A percentile compares a stretch with the other conserved stretches of the same genome.
phyloP scores from a whole-genome alignment of 2,113 vertebrate species.

The Accipiter virgatus region DNA sequence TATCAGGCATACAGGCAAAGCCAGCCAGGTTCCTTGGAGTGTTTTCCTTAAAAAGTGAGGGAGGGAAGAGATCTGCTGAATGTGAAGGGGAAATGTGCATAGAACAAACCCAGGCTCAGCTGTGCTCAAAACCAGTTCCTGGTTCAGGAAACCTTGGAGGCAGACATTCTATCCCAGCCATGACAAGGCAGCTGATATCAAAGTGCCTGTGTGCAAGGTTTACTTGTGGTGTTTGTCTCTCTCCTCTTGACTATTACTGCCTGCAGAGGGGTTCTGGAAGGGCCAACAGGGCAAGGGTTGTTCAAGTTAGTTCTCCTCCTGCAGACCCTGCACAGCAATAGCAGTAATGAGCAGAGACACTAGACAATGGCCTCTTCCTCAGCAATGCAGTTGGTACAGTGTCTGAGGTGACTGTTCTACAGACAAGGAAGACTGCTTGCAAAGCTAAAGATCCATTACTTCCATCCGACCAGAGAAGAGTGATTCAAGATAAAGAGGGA shows the following conservation, averaged over 20 bases:
- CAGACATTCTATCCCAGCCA: not conserved
- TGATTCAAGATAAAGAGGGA: not conserved
- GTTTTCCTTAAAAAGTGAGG: not conserved
- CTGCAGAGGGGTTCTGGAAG: not conserved
- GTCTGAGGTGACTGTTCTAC: not conserved
- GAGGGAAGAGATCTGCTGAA: not conserved
- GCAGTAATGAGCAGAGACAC: not conserved
- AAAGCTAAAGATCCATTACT: not conserved
- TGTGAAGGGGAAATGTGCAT: not conserved
- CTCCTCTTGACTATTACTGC: not conserved
- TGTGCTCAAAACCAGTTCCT: not conserved
- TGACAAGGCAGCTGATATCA: not conserved
- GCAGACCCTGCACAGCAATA: not conserved
- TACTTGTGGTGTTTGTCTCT: not conserved
- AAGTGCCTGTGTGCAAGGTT: not conserved
- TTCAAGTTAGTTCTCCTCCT: not conserved
- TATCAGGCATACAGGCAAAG: not conserved
- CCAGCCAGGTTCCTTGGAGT: not conserved
- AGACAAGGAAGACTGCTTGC: not conserved
- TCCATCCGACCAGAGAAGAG: not conserved
- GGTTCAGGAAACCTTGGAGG: not conserved
- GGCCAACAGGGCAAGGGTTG: not conserved
- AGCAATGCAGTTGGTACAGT: not conserved
- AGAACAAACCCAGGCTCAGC: not conserved
- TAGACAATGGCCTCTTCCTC: not conserved